Evolutionary conservation across 2,888 invertebrate genomes (phyloP), one percentile per base, ranked within the genome.

Genomic region (Eumerus sabulonum): DNA sequence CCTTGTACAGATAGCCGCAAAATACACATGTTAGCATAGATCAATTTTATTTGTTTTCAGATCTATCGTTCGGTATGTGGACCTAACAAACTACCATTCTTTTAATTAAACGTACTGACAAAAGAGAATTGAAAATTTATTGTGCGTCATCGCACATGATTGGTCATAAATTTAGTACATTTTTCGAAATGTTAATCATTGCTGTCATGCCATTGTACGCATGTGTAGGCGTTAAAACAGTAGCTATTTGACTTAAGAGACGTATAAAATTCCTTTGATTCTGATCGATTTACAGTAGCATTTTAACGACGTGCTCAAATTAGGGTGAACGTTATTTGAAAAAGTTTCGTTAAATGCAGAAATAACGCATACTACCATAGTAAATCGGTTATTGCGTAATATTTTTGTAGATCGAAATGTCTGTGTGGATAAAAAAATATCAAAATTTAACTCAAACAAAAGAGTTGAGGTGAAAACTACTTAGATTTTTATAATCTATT

Each of bases 201-300:
- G 68, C 63, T 53, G 35, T 45, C 56, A 44, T 19, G 18, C 47
- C 40, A 71, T 54, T 14, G 38, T 17, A 38, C 47, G 44, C 19
- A n/a, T 48, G 73, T 47, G 68, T 73, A 79, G 79, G 68, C 68
- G 68, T 63, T 64, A 64, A 73, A 79, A 79, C 79, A 79, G 79
- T 79, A 79, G 79, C 68, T 64, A 27, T 60, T 64, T 67, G 51
- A 47, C 54, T 64, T 62, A 64, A 77, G 51, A 53, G 73, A 59
- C 67, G 51, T 67, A 73, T 77, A 64, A 67, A 72, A 77, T 77
- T 74, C 62, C 68, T 63, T 68, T 68, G 79, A 73, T 64, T 64
- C 59, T 74, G 73, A 79, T 74, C 73, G 73, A 79, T 79, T 68
- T 68, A 79, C 63, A 27, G 56, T 40, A 19, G 62, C 45, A 51